Evolutionary conservation across 1,140 invertebrate species (phyloP).

Genomic region (Euura lappo): DNA sequence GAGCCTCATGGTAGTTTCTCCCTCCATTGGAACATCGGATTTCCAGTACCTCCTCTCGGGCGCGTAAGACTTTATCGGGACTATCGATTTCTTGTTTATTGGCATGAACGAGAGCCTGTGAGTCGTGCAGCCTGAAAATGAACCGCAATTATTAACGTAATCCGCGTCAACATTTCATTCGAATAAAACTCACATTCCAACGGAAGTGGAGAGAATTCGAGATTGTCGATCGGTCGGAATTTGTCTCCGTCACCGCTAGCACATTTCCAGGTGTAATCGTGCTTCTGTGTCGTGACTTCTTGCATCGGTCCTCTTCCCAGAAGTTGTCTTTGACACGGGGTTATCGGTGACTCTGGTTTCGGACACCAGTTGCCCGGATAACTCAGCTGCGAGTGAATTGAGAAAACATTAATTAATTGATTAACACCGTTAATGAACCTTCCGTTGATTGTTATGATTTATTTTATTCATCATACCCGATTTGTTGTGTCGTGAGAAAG

Average conservation of each 20-base stretch:
- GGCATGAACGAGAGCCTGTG: conserved; percentile 50
- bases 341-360: conserved; percentile 39
- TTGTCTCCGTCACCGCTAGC: background rate
- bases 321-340: conserved; percentile 38
- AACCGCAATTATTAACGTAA: background rate
- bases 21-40: conserved; percentile 62
- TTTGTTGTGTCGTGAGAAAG: conserved; percentile 48
- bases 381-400: conserved; percentile 42
- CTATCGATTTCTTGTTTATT: conserved; percentile 32
- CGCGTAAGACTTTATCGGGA: conserved; percentile 40
- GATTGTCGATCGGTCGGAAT: conserved; percentile 34
- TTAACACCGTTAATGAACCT: no score
- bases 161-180: background rate
- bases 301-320: conserved; percentile 71
- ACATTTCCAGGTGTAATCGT: conserved; percentile 64
- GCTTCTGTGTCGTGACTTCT: conserved; percentile 72
- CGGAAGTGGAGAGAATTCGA: conserved; percentile 34
- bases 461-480: conserved; percentile 28
- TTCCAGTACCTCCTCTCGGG: conserved; percentile 48
- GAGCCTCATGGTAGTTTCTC: conserved; percentile 49
- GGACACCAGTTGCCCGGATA: conserved; percentile 53
- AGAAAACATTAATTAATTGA: no score
- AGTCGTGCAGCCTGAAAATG: conserved; percentile 45
- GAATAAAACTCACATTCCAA: conserved; percentile 41
- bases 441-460: no score